Percentiles rank a stretch among this genome's conserved stretches.
phyloP scores from a whole-genome alignment of 30 jellyfish, hydroid and myxozoan species.

The Aurelia coerulea region DNA sequence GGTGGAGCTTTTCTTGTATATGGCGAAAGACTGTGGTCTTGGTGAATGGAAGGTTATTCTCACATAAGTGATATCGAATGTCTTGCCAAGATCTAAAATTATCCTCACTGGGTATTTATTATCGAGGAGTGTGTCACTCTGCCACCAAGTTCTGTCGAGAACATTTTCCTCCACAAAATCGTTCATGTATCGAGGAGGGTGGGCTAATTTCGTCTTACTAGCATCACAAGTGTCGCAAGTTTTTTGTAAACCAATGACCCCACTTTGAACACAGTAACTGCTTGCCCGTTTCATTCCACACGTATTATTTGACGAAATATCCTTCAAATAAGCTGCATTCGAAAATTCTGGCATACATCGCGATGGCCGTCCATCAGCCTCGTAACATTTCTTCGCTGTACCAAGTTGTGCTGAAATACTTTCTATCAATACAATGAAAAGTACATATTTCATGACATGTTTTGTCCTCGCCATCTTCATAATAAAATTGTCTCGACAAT shows the following conservation, averaged over 20 bases:
- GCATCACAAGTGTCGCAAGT: slow-evolving; percentile 86
- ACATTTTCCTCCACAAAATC: slow-evolving; percentile 75
- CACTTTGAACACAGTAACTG: slow-evolving; percentile 92
- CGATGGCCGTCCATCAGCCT: slow-evolving; percentile 83
- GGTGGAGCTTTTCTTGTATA: slow-evolving; percentile 83
- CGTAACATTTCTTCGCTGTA: slow-evolving; percentile 85
- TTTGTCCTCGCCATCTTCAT: slow-evolving; percentile 7
- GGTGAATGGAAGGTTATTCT: slow-evolving; percentile 91
- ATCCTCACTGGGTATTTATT: slow-evolving; percentile 85
- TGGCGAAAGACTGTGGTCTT: slow-evolving; percentile 94
- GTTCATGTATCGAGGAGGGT: slow-evolving; percentile 88
- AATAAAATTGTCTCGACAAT: not conserved
- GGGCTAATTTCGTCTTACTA: slow-evolving; percentile 55
- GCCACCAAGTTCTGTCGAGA: slow-evolving; percentile 94
- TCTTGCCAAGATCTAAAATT: slow-evolving; percentile 84
- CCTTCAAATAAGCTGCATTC: slow-evolving; percentile 88
- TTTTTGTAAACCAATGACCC: slow-evolving; percentile 73
- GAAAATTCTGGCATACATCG: slow-evolving; percentile 99
- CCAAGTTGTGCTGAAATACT: slow-evolving; percentile 54
- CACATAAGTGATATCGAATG: slow-evolving; percentile 81
- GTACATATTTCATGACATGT: slow-evolving; percentile 1
- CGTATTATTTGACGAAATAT: slow-evolving; percentile 84
- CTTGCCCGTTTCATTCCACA: slow-evolving; percentile 83
- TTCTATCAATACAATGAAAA: slow-evolving; percentile 30
- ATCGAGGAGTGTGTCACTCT: slow-evolving; percentile 84